These are phyloP conservation scores for Tinamus major DNA, from an alignment of 2,797 vertebrate genomes.

Conservation along the genomic window DNA sequence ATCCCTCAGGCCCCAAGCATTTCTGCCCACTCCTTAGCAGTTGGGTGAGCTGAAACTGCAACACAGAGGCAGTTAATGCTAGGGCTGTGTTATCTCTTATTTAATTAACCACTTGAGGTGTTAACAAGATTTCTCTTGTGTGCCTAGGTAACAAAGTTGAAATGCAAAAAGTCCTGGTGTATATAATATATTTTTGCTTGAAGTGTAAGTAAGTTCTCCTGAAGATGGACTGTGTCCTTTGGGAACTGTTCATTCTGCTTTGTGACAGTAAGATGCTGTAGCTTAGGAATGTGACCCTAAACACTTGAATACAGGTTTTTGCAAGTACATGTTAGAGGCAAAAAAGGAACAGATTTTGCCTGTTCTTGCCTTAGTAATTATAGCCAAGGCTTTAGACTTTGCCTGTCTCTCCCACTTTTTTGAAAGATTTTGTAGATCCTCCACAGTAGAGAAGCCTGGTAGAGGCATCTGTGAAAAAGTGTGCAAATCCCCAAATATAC, in stretches of 20 bases:
- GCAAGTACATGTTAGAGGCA: fast-evolving
- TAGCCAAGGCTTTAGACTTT: not conserved
- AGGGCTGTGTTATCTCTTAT: not conserved
- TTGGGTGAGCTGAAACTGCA: not conserved
- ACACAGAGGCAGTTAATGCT: not conserved
- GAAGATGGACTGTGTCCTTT: not conserved
- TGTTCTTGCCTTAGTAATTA: not conserved
- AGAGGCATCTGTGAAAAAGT: not conserved
- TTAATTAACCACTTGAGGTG: not conserved
- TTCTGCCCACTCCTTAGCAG: not conserved
- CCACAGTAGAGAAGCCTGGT: fast-evolving
- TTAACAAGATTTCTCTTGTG: not conserved
- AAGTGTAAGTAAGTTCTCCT: not conserved
- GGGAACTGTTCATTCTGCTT: not conserved
- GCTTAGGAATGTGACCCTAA: not conserved
- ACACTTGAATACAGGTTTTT: not conserved
- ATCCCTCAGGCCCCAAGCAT: not conserved
- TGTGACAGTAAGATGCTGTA: not conserved
- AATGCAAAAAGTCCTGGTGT: fast-evolving
- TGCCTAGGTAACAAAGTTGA: too few species aligned
- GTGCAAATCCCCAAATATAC: not conserved
- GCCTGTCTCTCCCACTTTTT: not conserved
- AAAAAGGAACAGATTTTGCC: not conserved
- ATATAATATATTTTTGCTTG: fast-evolving
- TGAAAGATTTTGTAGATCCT: not conserved